Conservation (phyloP, 1,140 invertebrate species). For the Drosophila asahinai region DNA sequence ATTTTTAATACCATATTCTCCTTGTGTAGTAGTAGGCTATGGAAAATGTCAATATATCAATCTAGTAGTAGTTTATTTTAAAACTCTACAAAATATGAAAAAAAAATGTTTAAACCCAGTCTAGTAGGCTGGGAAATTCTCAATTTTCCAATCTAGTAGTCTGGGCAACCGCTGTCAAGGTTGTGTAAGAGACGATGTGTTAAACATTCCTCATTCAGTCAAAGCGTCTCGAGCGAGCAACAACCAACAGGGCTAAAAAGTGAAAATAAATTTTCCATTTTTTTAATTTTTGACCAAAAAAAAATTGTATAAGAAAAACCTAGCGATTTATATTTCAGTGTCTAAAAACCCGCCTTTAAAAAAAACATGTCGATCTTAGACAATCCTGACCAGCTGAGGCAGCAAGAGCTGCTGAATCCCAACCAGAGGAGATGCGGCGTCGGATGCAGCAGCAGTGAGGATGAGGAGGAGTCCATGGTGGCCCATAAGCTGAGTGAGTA, state of each 20-base stretch:
- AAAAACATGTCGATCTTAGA: conserved; percentile 78
- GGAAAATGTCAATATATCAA: too few relatives aligned
- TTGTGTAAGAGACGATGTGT: neutral
- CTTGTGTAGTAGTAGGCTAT: too few relatives aligned
- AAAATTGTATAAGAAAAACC: neutral
- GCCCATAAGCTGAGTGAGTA: conserved; percentile 61
- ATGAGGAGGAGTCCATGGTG: conserved; percentile 66
- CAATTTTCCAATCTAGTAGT: conserved; percentile 22
- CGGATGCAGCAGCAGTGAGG: conserved; percentile 66
- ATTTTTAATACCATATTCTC: too few relatives aligned
- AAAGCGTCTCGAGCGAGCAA: neutral
- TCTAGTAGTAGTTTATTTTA: too few relatives aligned
- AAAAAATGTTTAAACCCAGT: too few relatives aligned
- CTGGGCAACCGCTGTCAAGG: conserved; percentile 33
- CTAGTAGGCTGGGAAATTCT: conserved; percentile 7
- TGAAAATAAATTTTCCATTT: neutral
- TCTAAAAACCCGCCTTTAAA: neutral
- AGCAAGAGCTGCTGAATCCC: conserved; percentile 61
- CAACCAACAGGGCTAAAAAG: conserved; percentile 12
- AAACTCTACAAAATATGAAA: too few relatives aligned
- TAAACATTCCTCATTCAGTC: conserved; percentile 29
- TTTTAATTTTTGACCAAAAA: neutral
- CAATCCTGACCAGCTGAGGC: conserved; percentile 64
- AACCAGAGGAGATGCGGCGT: conserved; percentile 32
- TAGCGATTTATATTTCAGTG: conserved; percentile 4